Base-by-base conservation (phyloP, 2,113 vertebrate genomes). In the Suricata suricatta region DNA sequence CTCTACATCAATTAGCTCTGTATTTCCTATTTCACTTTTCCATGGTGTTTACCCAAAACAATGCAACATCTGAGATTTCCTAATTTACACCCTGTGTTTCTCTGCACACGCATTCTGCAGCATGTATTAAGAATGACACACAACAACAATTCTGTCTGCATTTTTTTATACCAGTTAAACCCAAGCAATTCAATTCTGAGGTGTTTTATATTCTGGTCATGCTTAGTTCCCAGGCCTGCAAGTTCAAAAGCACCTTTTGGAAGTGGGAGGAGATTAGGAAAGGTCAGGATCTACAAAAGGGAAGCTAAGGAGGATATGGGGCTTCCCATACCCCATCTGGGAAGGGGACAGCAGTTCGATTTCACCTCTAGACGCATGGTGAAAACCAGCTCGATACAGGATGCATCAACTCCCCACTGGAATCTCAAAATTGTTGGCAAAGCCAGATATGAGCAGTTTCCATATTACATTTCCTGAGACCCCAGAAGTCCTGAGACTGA, bases 31-130 rank as follows among this genome's bases (percentile, higher is more conserved):
- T 91, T 96, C 15, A 41, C 52, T 74, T 89, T 86, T 83, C 79
- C 68, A 44, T 86, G 83, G 47, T 97, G 89, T 95, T 96, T 96
- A 89, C 60, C 35, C 14, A 38, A 97, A 96, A 93, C 68, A 91
- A 68, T 60, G 41, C 50, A 54, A 76, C 63, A 64, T 41, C 71
- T 96, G 79, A 89, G 68, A 91, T 95, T 94, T 92, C 80, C 87
- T 90, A 83, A 93, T 89, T 90, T 92, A 66, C 23, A 80, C 54
- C 17, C 93, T 64, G 14, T 81, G 38, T 82, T 79, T 97, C 77
- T 96, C 69, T 85, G 15, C 27, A 41, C 4, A 27, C 33, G 54
- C 85, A 54, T 85, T 93, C 81, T 93, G 44, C 47, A 47, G 4
- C 50, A 10, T 47, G 35, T 41, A 44, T 69, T 57, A 86, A 84